These are phyloP conservation scores for Terrapene triunguis DNA, from an alignment of 2,113 vertebrate species.

Conservation along the genomic window DNA sequence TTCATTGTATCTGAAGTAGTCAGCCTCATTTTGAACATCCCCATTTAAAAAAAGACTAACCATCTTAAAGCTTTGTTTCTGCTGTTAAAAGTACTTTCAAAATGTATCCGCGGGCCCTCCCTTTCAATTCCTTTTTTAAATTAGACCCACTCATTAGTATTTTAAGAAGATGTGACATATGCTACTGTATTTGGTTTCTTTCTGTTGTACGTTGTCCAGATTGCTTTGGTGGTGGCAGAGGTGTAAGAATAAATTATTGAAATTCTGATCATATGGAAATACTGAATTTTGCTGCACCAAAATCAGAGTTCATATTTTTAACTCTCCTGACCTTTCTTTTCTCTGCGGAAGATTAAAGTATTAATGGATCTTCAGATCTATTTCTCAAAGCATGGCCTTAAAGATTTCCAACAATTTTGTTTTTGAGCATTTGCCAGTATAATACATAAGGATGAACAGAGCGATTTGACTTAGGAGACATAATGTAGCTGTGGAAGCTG, in stretches of 20 bases:
- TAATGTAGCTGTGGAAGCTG: neutral
- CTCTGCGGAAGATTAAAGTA: neutral
- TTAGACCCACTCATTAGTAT: neutral
- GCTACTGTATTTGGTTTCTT: neutral
- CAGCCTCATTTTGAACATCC: neutral
- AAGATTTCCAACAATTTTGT: neutral
- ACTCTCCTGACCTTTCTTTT: neutral
- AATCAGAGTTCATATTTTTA: neutral
- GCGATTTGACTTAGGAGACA: neutral
- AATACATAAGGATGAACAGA: neutral
- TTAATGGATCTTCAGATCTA: neutral
- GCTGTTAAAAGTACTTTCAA: neutral
- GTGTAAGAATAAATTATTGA: conserved; percentile 25
- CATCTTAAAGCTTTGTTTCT: neutral
- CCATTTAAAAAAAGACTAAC: neutral
- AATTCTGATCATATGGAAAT: neutral
- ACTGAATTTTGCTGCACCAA: conserved; percentile 6
- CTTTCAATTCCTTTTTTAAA: neutral
- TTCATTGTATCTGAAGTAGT: neutral
- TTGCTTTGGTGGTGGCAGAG: conserved; percentile 32
- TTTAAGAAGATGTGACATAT: neutral
- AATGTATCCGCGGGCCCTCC: neutral
- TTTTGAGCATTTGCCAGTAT: neutral
- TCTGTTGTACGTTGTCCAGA: neutral
- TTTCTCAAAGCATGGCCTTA: neutral